Evolutionary conservation across 2,797 vertebrate species (phyloP), one percentile per base, ranked within the genome.

Genomic region (Pelodytes ibericus): DNA sequence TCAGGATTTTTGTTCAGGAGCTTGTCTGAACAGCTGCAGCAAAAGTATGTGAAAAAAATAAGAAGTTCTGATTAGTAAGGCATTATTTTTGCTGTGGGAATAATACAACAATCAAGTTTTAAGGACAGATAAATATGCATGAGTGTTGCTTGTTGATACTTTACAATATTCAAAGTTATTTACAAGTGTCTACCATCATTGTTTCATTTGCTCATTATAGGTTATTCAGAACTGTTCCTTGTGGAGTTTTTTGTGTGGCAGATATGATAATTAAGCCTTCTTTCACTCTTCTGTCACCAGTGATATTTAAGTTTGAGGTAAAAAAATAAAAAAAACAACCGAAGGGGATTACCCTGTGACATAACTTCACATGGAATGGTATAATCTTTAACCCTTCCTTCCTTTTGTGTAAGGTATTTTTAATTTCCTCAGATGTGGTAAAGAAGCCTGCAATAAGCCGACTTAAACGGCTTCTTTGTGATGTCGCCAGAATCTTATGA

Each of bases 21-120:
- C 56, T 41, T 31, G 61, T 30, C 27, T 31, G 63, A 72, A 73
- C 76, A 79, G 76, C 76, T 79, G 76, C 76, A 53, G 63, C 29
- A 63, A 66, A 60, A 66, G 57, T 72, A 72, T 62, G 70, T 44
- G 22, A 11, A 22, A 72, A 73, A 79, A 79, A 79, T 79, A 77
- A 79, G 70, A 79, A 79, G 76, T 79, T 79, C 72, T 79, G 76
- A 79, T 79, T 79, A 79, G 76, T 66, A 73, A 79, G 76, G 67
- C 70, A 73, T 79, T 79, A 79, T 79, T 79, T 79, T 79, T 51
- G 51, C 76, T 56, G 70, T 73, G 76, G 22, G 65, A 79, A 79
- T 79, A 79, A 79, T 79, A 67, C 64, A 79, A 79, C 76, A 79
- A 79, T 79, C 76, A 79, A 68, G 76, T 73, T 79, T 76, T 72